These are phyloP conservation scores for Laothoe populi DNA, from an alignment of 2,888 invertebrate genomes.

Conservation along the genomic window DNA sequence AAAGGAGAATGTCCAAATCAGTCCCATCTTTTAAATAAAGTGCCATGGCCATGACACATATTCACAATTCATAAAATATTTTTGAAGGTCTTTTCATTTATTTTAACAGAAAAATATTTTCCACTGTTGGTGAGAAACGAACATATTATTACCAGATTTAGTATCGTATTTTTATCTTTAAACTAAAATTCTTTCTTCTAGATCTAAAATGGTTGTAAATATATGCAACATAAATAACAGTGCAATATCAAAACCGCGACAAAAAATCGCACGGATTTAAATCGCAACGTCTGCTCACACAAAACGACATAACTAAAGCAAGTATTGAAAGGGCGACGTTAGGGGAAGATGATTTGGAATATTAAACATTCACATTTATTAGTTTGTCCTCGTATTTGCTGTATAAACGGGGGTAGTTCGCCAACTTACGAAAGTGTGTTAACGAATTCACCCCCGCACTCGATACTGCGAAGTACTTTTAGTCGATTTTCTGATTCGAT, in stretches of 20 bases:
- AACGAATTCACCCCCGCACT: slow-evolving; percentile 72
- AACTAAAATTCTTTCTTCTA: too few relatives aligned
- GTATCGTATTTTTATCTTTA: too few relatives aligned
- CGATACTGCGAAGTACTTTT: slow-evolving; percentile 72
- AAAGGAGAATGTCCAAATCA: too few relatives aligned
- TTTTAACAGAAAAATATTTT: too few relatives aligned
- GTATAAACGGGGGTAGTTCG: slow-evolving; percentile 78
- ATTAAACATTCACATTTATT: slow-evolving; percentile 84
- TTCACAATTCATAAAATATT: too few relatives aligned
- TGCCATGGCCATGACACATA: too few relatives aligned
- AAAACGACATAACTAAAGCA: slow-evolving; percentile 74
- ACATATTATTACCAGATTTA: too few relatives aligned
- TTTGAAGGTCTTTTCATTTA: too few relatives aligned
- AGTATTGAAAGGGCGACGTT: slow-evolving; percentile 68
- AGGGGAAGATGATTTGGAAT: slow-evolving; percentile 75
- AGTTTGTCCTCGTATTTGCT: slow-evolving; percentile 82
- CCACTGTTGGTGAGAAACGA: too few relatives aligned
- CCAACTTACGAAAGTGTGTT: slow-evolving; percentile 81
- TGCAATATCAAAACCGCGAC: not conserved
- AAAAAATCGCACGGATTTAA: slow-evolving; percentile 4
- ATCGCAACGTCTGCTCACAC: slow-evolving; percentile 27
- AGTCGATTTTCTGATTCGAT: slow-evolving; percentile 46
- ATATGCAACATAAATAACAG: not conserved
- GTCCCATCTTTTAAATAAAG: too few relatives aligned
- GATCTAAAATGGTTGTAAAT: too few relatives aligned